Base-by-base conservation (phyloP, 2,113 vertebrate genomes). In the crab-eating macaque (Macaca fascicularis) region DNA sequence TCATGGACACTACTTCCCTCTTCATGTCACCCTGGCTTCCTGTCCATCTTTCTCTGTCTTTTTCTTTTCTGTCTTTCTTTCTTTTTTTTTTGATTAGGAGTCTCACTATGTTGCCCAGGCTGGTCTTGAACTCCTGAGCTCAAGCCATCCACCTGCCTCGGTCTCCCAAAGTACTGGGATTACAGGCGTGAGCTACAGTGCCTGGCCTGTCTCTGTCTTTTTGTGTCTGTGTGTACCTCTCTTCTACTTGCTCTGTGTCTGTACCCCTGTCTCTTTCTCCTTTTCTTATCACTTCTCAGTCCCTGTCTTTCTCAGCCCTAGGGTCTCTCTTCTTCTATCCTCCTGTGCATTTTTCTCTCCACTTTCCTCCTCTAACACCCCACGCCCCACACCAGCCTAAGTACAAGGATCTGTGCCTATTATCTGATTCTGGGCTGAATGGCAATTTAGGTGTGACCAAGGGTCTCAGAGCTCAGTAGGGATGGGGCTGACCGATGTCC, bases 351-450 rank as follows among this genome's bases (percentile, higher is more conserved):
- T 79, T 85, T 72, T 30, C 17, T 32, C 6, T 16, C 32, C 32
- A 19, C 20, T 12, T 6, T 16, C 38, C 20, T 69, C 27, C 5
- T 11, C 16, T 1, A 10, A 13, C 0, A 3, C 16, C 38, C 11
- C 13, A 23, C 3, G 1, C 0, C 70, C n/a, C 5, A 61, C 11
- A 13, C 10, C 7, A 14, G 35, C 38, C 72, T 80, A 14, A n/a
- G 38, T 10, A 32, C 1, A 43, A 78, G 45, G 22, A 27, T 57
- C 48, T 55, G 27, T 35, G 64, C 17, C 75, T 89, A 5, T 50
- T 40, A 7, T 25, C 20, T 64, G 75, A 11, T 10, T 48, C 50
- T 55, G 16, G 16, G 16, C 6, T 89, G n/a, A 79, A 30, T 5
- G 82, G 13, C 43, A 92, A 64, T 8, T 16, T 89, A 48, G 50